These are phyloP conservation scores for Drosophila mercatorum DNA, from an alignment of 2,888 invertebrate genomes.

Conservation along the genomic window DNA sequence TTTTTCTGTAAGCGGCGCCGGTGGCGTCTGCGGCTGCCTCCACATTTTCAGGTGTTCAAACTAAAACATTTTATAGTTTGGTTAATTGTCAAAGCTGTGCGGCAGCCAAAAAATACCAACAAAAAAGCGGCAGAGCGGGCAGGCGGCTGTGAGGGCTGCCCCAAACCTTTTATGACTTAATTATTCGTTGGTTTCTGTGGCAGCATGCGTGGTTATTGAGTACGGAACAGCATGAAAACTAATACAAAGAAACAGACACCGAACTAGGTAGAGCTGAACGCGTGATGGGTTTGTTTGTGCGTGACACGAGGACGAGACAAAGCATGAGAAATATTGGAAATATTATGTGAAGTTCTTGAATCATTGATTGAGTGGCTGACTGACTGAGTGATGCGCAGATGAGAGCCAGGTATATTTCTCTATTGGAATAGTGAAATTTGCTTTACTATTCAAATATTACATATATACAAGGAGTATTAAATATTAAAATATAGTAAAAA, in stretches of 20 bases:
- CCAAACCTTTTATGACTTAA: constrained; percentile 77
- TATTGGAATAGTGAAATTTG: no score
- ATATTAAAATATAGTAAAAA: no score
- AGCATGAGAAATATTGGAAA: not conserved
- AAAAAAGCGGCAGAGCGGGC: constrained; percentile 1
- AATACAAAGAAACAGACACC: constrained; percentile 4
- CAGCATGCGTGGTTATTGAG: constrained; percentile 49
- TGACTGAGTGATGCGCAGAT: no score
- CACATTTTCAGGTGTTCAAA: constrained; percentile 72
- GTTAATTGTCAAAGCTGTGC: constrained; percentile 75
- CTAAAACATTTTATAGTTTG: constrained; percentile 80
- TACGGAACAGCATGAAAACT: constrained; percentile 25
- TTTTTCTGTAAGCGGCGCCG: constrained; percentile 42
- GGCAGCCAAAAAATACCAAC: constrained; percentile 32
- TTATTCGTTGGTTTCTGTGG: constrained; percentile 75
- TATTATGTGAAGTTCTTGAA: no score
- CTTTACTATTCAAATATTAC: no score
- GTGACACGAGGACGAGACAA: not conserved
- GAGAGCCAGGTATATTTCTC: no score
- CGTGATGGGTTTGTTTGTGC: not conserved
- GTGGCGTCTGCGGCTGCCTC: constrained; percentile 31
- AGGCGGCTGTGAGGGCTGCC: constrained; percentile 7
- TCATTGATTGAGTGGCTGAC: no score
- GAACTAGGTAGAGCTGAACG: not conserved
- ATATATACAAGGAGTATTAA: no score